Evolutionary conservation across 1,140 invertebrate genomes (phyloP).

Genomic region (Drosophila elegans): DNA sequence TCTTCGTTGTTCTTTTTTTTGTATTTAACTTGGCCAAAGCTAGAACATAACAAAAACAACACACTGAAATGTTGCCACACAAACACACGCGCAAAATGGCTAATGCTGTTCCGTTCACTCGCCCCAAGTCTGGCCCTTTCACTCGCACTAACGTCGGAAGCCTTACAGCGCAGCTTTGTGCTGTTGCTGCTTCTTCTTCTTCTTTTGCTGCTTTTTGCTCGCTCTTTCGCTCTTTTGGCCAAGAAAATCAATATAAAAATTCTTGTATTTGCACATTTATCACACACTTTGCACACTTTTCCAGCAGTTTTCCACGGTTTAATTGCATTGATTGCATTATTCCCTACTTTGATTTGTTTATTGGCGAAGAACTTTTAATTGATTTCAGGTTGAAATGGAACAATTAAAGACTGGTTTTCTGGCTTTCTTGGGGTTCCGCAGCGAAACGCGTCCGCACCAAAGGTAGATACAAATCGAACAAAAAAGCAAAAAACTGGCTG

Average conservation of each 20-base stretch:
- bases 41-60: conserved; percentile 79
- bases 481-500: conserved; percentile 65
- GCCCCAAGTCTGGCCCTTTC: conserved; percentile 7
- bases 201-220: conserved; percentile 42
- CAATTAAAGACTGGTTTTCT: conserved; percentile 77
- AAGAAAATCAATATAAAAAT: conserved; percentile 77
- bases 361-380: conserved; percentile 48
- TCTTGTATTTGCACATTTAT: conserved; percentile 66
- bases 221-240: conserved; percentile 43
- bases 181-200: conserved; percentile 71
- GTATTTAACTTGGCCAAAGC: conserved; percentile 73
- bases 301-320: conserved; percentile 14
- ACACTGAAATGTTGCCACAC: conserved; percentile 67
- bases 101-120: conserved; percentile 28
- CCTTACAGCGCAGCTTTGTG: conserved; percentile 79
- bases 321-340: conserved; percentile 17
- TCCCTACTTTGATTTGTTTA: conserved; percentile 58
- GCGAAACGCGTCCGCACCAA: conserved; percentile 73
- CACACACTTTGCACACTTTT: conserved; percentile 51
- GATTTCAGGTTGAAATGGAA: conserved; percentile 45
- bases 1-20: conserved; percentile 45
- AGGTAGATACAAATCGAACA: conserved; percentile 82
- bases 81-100: conserved; percentile 37
- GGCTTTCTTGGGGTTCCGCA: conserved; percentile 63
- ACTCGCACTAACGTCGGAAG: conserved; percentile 55